Conservation (phyloP, 2,888 invertebrate species). For the Drosophila birchii region DNA sequence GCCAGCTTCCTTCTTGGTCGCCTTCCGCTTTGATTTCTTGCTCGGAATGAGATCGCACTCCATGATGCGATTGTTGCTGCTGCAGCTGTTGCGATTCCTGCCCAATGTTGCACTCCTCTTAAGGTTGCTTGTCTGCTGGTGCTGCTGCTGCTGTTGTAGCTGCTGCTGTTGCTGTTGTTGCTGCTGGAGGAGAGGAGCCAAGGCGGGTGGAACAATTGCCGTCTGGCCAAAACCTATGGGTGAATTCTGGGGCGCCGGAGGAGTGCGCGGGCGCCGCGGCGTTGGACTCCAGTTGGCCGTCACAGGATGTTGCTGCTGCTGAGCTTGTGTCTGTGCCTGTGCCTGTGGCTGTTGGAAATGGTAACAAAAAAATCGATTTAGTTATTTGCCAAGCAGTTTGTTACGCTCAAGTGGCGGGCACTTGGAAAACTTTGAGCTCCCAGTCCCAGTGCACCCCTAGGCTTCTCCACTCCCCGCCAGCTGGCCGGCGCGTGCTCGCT, state of each 20-base stretch:
- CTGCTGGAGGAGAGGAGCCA: constrained; percentile 60
- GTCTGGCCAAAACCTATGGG: constrained; percentile 71
- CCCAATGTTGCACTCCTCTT: constrained; percentile 45
- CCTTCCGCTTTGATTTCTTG: constrained; percentile 80
- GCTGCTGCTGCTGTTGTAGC: constrained; percentile 30
- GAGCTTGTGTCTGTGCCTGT: constrained; percentile 11
- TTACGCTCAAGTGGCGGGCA: constrained; percentile 69
- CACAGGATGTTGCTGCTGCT: constrained; percentile 44
- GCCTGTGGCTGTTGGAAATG: constrained; percentile 38
- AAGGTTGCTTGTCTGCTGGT: constrained; percentile 30
- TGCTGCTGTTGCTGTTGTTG: constrained; percentile 52
- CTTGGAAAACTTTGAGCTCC: constrained; percentile 62
- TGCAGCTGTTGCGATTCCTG: constrained; percentile 59
- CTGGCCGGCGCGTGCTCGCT: constrained; percentile 53
- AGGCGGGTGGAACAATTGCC: constrained; percentile 51
- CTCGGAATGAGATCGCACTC: constrained; percentile 83
- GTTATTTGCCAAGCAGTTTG: constrained; percentile 60
- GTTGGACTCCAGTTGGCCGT: constrained; percentile 64
- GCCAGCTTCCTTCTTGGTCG: constrained; percentile 45
- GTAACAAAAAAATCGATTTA: constrained; percentile 70
- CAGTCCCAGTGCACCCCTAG: constrained; percentile 20
- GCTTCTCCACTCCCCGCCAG: constrained; percentile 31
- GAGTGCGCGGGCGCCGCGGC: constrained; percentile 64
- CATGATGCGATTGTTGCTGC: constrained; percentile 76
- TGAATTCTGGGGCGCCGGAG: constrained; percentile 76